A percentile compares a stretch with the other conserved stretches of the same genome.
phyloP scores from a whole-genome alignment of 2,797 vertebrate genomes.

The Brotogeris chrysoptera region DNA sequence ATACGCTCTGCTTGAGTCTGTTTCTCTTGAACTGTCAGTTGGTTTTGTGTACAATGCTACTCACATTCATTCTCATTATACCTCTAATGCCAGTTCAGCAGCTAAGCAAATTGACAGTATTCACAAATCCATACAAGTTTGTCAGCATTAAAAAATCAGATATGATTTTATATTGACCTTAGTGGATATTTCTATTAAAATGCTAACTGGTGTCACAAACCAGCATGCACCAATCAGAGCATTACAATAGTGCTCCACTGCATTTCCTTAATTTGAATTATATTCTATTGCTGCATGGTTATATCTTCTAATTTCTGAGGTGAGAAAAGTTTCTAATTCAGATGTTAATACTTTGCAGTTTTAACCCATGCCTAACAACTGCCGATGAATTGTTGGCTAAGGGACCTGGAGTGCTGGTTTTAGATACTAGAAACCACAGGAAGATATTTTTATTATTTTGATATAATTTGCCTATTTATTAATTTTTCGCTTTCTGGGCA shows the following conservation, averaged over 20 bases:
- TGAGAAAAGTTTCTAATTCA: not conserved
- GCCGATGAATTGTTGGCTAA: not conserved
- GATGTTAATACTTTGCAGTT: not conserved
- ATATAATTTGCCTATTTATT: not conserved
- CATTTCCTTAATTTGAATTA: not conserved
- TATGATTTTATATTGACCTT: not conserved
- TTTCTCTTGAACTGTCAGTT: slow-evolving; percentile 17
- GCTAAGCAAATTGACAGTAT: not conserved
- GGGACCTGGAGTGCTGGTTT: not conserved
- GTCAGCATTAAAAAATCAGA: not conserved
- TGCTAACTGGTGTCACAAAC: not conserved
- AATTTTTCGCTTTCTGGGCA: not conserved
- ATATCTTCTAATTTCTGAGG: not conserved
- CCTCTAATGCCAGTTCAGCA: slow-evolving; percentile 17
- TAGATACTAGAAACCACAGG: not conserved
- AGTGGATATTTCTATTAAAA: not conserved
- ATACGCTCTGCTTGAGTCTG: not conserved
- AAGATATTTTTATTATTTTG: not conserved
- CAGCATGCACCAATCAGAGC: not conserved
- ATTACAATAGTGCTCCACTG: not conserved
- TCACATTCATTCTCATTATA: slow-evolving; percentile 11
- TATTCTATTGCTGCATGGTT: not conserved
- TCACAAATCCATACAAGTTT: not conserved
- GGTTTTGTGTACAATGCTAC: not conserved
- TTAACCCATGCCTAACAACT: not conserved